Conservation (phyloP, 2,113 vertebrate species). For the Thymallus thymallus region DNA sequence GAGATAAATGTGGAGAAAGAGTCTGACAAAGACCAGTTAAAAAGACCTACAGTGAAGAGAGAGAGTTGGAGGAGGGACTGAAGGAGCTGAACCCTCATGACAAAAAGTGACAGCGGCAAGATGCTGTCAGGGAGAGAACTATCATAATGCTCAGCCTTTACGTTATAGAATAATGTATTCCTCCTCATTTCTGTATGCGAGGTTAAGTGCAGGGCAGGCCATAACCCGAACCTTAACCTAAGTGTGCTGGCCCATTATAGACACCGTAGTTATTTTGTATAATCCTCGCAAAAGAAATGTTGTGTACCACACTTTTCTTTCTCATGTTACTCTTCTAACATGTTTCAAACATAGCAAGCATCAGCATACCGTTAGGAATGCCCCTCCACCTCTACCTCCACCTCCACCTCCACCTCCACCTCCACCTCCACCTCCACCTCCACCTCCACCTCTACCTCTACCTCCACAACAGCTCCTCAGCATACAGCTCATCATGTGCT, state of each 20-base stretch:
- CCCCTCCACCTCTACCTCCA: neutral
- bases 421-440: no score
- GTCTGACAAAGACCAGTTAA: constrained; percentile 34
- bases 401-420: no score
- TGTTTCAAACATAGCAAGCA: neutral
- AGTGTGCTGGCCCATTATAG: constrained; percentile 12
- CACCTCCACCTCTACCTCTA: no score
- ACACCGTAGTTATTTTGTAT: neutral
- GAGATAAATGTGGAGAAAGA: constrained; percentile 54
- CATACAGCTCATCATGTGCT: constrained; percentile 32
- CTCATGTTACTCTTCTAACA: neutral
- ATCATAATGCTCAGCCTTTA: constrained; percentile 7
- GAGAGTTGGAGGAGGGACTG: constrained; percentile 26
- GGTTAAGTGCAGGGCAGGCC: no score
- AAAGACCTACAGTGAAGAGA: constrained; percentile 20
- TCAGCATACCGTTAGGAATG: neutral
- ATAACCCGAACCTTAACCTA: neutral
- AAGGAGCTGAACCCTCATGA: constrained; percentile 20
- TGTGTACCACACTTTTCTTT: no score
- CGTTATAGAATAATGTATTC: neutral
- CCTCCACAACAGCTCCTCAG: constrained; percentile 9
- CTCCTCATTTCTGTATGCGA: no score
- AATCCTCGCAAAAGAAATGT: neutral
- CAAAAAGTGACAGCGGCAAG: constrained; percentile 5
- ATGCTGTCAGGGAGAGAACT: constrained; percentile 2